Conservation (phyloP, 92 coral and sea anemone genomes). For the Porites evermanni region DNA sequence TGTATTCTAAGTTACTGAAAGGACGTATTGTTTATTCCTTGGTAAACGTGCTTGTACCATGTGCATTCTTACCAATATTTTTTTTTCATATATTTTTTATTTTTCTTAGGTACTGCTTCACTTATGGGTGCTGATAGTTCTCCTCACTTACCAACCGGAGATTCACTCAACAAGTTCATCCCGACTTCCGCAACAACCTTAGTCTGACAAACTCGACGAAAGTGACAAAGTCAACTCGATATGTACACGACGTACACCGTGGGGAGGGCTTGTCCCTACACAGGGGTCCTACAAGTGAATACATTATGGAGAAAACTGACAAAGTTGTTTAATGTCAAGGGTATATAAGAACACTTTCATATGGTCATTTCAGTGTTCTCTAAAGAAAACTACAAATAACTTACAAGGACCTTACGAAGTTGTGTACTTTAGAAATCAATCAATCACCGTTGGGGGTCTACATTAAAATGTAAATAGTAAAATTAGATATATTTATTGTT, state of each 20-base stretch:
- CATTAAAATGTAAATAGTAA: slow-evolving; percentile 17
- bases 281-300: not conserved
- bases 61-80: not conserved
- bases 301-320: not conserved
- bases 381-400: not conserved
- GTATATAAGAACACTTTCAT: not conserved
- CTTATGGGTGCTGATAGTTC: slow-evolving; percentile 92
- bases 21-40: too few relatives aligned
- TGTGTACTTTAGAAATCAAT: not conserved
- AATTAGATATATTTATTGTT: slow-evolving; percentile 22
- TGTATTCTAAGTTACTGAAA: too few relatives aligned
- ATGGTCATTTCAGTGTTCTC: not conserved
- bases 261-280: not conserved
- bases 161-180: slow-evolving; percentile 75
- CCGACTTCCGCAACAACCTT: slow-evolving; percentile 83
- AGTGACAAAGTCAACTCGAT: not conserved
- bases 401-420: not conserved
- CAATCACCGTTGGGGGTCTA: not conserved
- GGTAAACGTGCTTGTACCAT: too few relatives aligned
- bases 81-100: not conserved
- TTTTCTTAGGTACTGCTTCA: slow-evolving; percentile 80
- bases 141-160: slow-evolving; percentile 97
- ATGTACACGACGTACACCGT: not conserved
- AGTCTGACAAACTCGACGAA: slow-evolving; percentile 17
- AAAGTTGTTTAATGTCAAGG: not conserved